These are phyloP conservation scores for Ataeniobius toweri DNA, from an alignment of 2,797 vertebrate genomes.

Conservation along the genomic window DNA sequence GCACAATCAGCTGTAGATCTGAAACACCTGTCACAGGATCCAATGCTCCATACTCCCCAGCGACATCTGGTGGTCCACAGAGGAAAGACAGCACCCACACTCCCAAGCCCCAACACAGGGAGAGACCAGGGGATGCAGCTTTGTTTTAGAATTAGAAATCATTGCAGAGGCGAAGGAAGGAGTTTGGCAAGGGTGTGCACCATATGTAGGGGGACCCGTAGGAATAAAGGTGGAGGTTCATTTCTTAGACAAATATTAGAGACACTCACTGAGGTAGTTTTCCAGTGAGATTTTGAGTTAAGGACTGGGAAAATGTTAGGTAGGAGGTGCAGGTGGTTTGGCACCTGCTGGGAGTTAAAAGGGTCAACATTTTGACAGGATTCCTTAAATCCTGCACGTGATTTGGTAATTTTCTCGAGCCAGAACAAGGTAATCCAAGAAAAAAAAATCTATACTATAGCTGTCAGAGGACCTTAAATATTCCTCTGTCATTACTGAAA, in stretches of 20 bases:
- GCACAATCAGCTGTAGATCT: too few species aligned
- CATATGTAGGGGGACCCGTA: constrained; percentile 50
- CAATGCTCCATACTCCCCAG: too few species aligned
- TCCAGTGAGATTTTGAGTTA: constrained; percentile 39
- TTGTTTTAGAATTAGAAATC: constrained; percentile 33
- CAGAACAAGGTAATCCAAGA: constrained; percentile 36
- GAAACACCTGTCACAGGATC: too few species aligned
- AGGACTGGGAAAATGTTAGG: constrained; percentile 5
- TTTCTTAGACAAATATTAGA: constrained; percentile 47
- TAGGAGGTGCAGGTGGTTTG: constrained; percentile 52
- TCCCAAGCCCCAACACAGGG: background rate
- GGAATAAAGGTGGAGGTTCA: constrained; percentile 27
- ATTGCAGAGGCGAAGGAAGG: constrained; percentile 2
- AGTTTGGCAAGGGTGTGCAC: constrained; percentile 31
- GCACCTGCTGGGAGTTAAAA: constrained; percentile 61
- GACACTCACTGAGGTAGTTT: constrained; percentile 22
- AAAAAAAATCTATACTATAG: constrained; percentile 47
- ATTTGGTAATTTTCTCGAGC: constrained; percentile 30
- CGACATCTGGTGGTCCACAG: too few species aligned
- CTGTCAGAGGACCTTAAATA: constrained; percentile 7
- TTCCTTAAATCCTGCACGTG: constrained; percentile 33
- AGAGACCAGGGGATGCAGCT: constrained; percentile 13
- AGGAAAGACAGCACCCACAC: too few species aligned
- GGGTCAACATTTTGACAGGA: constrained; percentile 19
- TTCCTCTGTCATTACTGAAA: constrained; percentile 52